Evolutionary conservation across 2,113 vertebrate genomes (phyloP), one percentile per base, ranked within the genome.

Genomic region (Tenrec ecaudatus): DNA sequence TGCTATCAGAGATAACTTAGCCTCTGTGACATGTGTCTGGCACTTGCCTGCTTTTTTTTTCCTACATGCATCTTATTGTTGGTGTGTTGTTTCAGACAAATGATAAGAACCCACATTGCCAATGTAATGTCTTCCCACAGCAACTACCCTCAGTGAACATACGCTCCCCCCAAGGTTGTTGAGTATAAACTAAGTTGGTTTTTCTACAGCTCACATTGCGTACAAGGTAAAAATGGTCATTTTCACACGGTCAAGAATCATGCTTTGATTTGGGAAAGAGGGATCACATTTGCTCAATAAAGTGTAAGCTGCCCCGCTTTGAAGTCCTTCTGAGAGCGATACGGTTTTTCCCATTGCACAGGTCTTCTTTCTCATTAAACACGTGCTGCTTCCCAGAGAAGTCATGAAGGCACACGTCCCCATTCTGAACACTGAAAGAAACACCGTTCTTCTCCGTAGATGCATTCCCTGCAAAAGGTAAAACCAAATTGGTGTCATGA

Each of bases 261-360:
- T 84, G 82, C 93, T 96, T 92, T 94, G 78, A 89, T 91, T 96
- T 96, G 43, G 90, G 95, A 96, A 95, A 81, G 85, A 85, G 60
- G 92, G 95, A 98, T 98, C 98, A 98, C 97, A 98, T 98, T 97
- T 98, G 98, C 93, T 98, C 98, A 91, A 97, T 94, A 73, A 98
- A 98, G 95, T 93, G 97, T 88, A 98, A 96, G 83, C 97, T 98
- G 94, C 96, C 98, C 75, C 96, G 96, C 91, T 98, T 98, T 95
- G 97, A 98, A 98, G 98, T 98, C 98, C 98, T 98, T 97, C 98
- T 97, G 91, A 98, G 89, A 0, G 97, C 96, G 68, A 98, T 82
- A 20, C 92, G 97, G 88, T 71, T 97, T 96, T 97, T 98, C 73
- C 97, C 97, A 84, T 97, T 97, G 92, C 97, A 96, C 62, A 93